Percentiles rank a stretch among this genome's conserved stretches.
These are phyloP conservation scores for Scaptomyza cyrtandrae DNA, from an alignment of 2,888 invertebrate genomes.

Conservation along the genomic window DNA sequence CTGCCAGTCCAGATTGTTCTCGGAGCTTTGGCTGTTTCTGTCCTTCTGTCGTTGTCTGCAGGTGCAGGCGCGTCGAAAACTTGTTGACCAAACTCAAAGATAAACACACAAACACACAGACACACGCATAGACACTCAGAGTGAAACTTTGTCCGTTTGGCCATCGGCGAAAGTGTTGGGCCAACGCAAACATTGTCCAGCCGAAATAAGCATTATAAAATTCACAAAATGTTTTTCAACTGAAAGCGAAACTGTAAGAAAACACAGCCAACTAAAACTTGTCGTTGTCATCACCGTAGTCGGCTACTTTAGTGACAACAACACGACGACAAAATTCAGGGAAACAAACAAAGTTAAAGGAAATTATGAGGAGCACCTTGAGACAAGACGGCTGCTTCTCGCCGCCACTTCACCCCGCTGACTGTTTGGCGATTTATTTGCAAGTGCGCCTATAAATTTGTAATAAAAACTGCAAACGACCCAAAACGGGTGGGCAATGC, in stretches of 20 bases:
- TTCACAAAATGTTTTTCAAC: constrained; percentile 60
- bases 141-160: constrained; percentile 41
- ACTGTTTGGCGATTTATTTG: constrained; percentile 74
- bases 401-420: not conserved
- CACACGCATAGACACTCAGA: constrained; percentile 50
- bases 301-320: constrained; percentile 19
- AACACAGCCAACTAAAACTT: constrained; percentile 40
- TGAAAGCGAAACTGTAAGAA: constrained; percentile 61
- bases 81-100: constrained; percentile 81
- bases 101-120: constrained; percentile 65
- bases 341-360: constrained; percentile 7
- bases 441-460: constrained; percentile 81
- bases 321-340: not conserved
- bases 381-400: constrained; percentile 12
- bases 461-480: constrained; percentile 81
- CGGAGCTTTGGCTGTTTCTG: constrained; percentile 10
- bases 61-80: constrained; percentile 65
- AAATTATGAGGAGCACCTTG: constrained; percentile 52
- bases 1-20: not conserved
- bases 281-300: not conserved
- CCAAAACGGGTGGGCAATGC: constrained; percentile 57
- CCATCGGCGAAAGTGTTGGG: constrained; percentile 67
- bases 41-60: constrained; percentile 51
- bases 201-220: constrained; percentile 77
- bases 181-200: constrained; percentile 61